phyloP scores from a whole-genome alignment of 1,140 invertebrate species.

The Acromyrmex charruanus region DNA sequence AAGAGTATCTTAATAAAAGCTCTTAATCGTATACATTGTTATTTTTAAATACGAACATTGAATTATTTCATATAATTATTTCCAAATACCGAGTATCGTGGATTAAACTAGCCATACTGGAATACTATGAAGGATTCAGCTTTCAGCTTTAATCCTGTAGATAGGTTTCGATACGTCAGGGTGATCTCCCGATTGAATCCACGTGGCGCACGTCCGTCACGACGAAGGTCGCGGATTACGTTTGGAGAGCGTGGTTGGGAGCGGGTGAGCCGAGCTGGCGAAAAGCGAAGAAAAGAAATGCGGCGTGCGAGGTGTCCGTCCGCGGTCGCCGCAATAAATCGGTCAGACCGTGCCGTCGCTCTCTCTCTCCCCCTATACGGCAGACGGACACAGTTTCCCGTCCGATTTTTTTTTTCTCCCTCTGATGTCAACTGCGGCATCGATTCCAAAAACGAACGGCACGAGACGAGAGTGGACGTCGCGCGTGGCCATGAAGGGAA shows the following conservation, averaged over 20 bases:
- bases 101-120: not conserved
- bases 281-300: conserved; percentile 71
- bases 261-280: conserved; percentile 29
- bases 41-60: not conserved
- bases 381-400: conserved; percentile 67
- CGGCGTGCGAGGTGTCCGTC: conserved; percentile 37
- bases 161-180: conserved; percentile 41
- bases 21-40: not conserved
- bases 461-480: conserved; percentile 47
- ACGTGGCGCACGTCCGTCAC: conserved; percentile 69
- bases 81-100: not conserved
- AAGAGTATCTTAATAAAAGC: not conserved
- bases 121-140: not conserved
- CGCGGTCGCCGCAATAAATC: conserved; percentile 75
- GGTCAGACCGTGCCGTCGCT: conserved; percentile 65
- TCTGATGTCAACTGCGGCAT: conserved; percentile 72
- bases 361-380: conserved; percentile 22
- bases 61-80: not conserved
- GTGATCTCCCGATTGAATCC: conserved; percentile 48
- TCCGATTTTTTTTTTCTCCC: conserved; percentile 68
- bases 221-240: conserved; percentile 75
- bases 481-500: conserved; percentile 48
- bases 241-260: conserved; percentile 39
- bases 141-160: conserved; percentile 55
- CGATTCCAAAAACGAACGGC: conserved; percentile 75